Conservation (phyloP, 2,113 vertebrate species). For the Leptodactylus fuscus region DNA sequence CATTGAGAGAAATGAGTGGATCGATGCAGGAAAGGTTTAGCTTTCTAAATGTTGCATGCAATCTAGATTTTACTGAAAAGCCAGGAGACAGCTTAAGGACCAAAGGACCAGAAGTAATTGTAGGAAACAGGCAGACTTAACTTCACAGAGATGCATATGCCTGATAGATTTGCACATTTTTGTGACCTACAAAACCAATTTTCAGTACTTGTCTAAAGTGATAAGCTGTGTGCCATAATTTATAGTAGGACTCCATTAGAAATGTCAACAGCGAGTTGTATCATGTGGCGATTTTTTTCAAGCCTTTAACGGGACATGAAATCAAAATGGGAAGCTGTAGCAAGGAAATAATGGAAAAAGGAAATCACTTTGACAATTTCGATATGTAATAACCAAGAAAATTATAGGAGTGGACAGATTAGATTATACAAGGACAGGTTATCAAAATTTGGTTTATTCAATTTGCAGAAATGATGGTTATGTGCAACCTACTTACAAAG, state of each 20-base stretch:
- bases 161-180: conserved; percentile 39
- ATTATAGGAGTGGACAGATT: too few species aligned
- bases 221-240: conserved; percentile 58
- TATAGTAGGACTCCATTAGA: conserved; percentile 54
- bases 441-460: too few species aligned
- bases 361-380: too few species aligned
- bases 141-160: conserved; percentile 15
- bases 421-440: too few species aligned
- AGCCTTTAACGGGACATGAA: background rate
- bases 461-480: too few species aligned
- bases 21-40: conserved; percentile 42
- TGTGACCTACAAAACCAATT: conserved; percentile 27
- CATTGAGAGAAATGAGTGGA: conserved; percentile 29
- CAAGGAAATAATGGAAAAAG: too few species aligned
- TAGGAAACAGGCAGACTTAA: conserved; percentile 23
- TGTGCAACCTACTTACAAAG: too few species aligned
- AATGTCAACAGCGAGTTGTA: background rate
- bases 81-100: conserved; percentile 39
- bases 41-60: conserved; percentile 21
- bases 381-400: too few species aligned
- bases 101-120: conserved; percentile 45
- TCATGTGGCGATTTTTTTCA: background rate
- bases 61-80: conserved; percentile 3
- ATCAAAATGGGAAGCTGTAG: too few species aligned
- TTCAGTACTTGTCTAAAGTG: background rate